Evolutionary conservation across 2,113 vertebrate genomes (phyloP).

Genomic region (Spea multiplicata): DNA sequence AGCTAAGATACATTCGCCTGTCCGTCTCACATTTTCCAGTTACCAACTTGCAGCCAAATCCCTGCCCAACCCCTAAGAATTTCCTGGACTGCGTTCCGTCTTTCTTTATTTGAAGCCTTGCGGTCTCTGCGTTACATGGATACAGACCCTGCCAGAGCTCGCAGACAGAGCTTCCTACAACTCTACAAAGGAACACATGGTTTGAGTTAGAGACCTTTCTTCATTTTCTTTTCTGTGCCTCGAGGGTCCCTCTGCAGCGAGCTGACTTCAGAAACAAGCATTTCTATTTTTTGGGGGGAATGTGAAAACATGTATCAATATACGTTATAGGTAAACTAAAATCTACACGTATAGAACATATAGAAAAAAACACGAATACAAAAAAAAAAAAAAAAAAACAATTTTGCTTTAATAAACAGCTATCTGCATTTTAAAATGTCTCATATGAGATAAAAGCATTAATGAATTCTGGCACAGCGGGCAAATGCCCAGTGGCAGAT

Average conservation of each 20-base stretch:
- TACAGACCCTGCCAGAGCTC: constrained; percentile 49
- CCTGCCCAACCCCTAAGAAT: constrained; percentile 84
- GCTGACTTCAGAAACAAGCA: too few species aligned
- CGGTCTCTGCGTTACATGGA: constrained; percentile 68
- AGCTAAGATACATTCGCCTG: constrained; percentile 65
- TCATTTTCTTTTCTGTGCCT: constrained; percentile 35
- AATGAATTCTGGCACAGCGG: too few species aligned
- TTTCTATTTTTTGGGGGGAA: too few species aligned
- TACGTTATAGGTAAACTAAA: too few species aligned
- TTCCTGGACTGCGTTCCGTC: constrained; percentile 79
- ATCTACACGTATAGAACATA: too few species aligned
- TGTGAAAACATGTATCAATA: too few species aligned
- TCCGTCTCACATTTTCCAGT: constrained; percentile 88
- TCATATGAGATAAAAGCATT: too few species aligned
- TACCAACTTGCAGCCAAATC: constrained; percentile 78
- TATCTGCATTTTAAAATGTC: too few species aligned
- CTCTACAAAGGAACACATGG: constrained; percentile 79
- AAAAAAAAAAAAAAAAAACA: too few species aligned
- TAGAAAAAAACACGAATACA: too few species aligned
- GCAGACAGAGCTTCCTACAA: constrained; percentile 72
- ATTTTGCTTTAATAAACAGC: too few species aligned
- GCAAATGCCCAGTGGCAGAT: too few species aligned
- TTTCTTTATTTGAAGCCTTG: constrained; percentile 71
- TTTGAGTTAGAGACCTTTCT: constrained; percentile 63
- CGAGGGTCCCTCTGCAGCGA: constrained; percentile 18